These are phyloP conservation scores for Zosterops pallidus DNA, from an alignment of 2,113 vertebrate genomes.

Conservation along the genomic window DNA sequence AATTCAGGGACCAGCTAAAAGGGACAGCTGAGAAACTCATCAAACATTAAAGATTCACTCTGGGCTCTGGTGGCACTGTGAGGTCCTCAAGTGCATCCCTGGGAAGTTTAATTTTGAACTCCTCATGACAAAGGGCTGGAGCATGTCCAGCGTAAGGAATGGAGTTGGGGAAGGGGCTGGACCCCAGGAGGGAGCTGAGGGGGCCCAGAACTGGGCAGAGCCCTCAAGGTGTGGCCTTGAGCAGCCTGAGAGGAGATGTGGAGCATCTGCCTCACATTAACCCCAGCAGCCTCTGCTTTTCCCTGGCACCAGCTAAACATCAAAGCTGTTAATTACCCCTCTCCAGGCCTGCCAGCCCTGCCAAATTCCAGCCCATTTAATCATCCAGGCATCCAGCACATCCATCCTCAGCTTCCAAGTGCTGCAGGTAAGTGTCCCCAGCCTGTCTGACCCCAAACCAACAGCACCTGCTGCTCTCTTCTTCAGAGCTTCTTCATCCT, in stretches of 20 bases:
- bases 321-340: neutral
- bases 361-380: neutral
- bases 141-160: neutral
- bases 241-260: neutral
- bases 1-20: neutral
- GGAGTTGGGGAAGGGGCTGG: neutral
- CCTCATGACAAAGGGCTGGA: neutral
- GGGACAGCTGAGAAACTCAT: neutral
- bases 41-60: neutral
- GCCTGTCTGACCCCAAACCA: neutral
- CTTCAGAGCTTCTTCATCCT: neutral
- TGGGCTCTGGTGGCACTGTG: neutral
- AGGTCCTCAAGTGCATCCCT: neutral
- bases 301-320: neutral
- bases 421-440: neutral
- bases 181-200: neutral
- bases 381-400: rapidly evolving
- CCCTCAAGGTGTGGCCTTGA: neutral
- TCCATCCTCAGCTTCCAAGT: neutral
- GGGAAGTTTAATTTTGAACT: neutral
- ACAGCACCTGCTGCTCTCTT: neutral
- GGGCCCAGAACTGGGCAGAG: neutral
- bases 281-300: neutral
- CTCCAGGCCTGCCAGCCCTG: neutral
- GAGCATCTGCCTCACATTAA: neutral